Evolutionary conservation across 53 echinoderm and acorn worm species (phyloP), one percentile per base, ranked within the genome.

Genomic region (Paracentrotus lividus): DNA sequence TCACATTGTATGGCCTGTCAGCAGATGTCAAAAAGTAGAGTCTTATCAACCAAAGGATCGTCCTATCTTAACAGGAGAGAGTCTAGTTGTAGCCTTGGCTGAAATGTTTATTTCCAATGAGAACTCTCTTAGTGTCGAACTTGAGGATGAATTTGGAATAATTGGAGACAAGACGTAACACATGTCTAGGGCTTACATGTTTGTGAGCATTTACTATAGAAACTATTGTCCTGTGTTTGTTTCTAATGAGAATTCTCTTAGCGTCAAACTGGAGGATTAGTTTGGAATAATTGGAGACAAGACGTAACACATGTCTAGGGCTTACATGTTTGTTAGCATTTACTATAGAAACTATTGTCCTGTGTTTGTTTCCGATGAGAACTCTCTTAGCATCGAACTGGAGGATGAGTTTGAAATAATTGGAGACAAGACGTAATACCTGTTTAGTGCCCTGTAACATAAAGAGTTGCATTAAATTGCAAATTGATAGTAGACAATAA

Each of bases 1-100:
- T 36, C 94, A 94, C 72, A 96, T 99, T 32, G 93, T 99, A 8
- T 99, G 99, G 99, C 99, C 99, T 23, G 69, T 69, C 4, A 92
- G 96, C 49, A 95, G 99, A 68, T 64, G 58, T 55, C 94, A 94
- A 42, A 95, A 88, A 34, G 89, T 99, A 53, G 93, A 96, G 51
- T 66, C 94, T 9, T 90, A 86, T 40, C 88, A 96, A 14, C 99
- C 97, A n/a, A 42, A 84, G 6, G 97, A 95, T 20, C 93, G 97
- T 58, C 86, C 78, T 27, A 93, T 95, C 24, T 84, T 96, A n/a
- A 91, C 59, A 18, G 86, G 94, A 31, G 57, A 60, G 55, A 61
- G 67, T 33, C 54, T 93, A 2, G 88, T 52, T 15, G 69, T 21
- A 58, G 84, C 84, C 60, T 7, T 90, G 52, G 92, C 57, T 26